Evolutionary conservation across 2,797 vertebrate genomes (phyloP).

Genomic region (Ictinia mississippiensis): DNA sequence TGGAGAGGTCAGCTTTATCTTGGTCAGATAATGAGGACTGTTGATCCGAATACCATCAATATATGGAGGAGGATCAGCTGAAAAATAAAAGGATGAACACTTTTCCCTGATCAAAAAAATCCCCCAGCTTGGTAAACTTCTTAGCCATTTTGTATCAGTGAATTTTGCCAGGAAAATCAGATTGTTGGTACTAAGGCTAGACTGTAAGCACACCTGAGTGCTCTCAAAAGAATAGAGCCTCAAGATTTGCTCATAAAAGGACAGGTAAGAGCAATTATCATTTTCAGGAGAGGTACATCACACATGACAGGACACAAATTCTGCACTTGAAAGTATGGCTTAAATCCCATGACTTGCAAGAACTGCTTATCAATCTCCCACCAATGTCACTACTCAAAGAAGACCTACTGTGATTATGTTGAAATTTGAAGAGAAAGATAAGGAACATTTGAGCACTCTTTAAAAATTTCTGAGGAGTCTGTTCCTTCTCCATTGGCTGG

Average conservation of each 20-base stretch:
- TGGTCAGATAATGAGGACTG: constrained; percentile 97
- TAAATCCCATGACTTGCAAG: not conserved
- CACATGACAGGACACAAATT: not conserved
- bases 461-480: not conserved
- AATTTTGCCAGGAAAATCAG: not conserved
- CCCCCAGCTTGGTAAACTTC: not conserved
- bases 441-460: not conserved
- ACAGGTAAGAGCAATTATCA: not conserved
- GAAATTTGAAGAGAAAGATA: not conserved
- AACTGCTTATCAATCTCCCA: not conserved
- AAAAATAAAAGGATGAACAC: not conserved
- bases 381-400: not conserved
- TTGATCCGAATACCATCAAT: constrained; percentile 98
- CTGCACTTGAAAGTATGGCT: not conserved
- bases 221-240: not conserved
- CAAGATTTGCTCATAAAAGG: not conserved
- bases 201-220: not conserved
- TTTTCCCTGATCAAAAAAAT: not conserved
- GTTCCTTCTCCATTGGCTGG: not conserved
- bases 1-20: constrained; percentile 89
- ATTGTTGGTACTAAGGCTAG: not conserved
- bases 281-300: not conserved
- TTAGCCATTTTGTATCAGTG: not conserved
- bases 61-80: constrained; percentile 93
- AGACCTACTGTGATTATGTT: not conserved